These are phyloP conservation scores for Metacarcinus magister DNA, from an alignment of 2,888 invertebrate genomes.

Conservation along the genomic window DNA sequence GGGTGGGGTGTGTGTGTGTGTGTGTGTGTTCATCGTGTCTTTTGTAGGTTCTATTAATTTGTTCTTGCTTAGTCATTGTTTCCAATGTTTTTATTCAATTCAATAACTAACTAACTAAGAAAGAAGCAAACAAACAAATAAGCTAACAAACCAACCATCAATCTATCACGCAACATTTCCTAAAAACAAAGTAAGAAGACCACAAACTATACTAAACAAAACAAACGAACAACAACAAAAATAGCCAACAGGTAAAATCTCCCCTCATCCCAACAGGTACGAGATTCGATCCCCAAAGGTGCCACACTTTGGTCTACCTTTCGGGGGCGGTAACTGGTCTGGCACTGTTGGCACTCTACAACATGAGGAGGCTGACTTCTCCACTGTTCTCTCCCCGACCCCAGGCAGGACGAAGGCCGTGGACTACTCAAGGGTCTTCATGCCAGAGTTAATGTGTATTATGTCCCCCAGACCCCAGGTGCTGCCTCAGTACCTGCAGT, in stretches of 20 bases:
- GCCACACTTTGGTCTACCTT: conserved; percentile 53
- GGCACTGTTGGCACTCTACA: conserved; percentile 70
- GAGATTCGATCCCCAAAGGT: conserved; percentile 51
- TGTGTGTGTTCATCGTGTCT: too few species aligned
- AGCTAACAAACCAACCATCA: too few species aligned
- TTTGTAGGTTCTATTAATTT: too few species aligned
- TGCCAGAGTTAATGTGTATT: conserved; percentile 52
- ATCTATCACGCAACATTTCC: too few species aligned
- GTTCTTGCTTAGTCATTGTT: too few species aligned
- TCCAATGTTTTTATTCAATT: too few species aligned
- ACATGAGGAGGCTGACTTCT: conserved; percentile 67
- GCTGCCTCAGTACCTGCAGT: conserved; percentile 64
- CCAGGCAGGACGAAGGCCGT: conserved; percentile 47
- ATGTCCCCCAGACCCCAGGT: conserved; percentile 63
- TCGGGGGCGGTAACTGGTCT: conserved; percentile 63
- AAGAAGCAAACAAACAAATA: too few species aligned
- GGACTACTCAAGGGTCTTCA: conserved; percentile 58
- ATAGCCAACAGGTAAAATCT: neutral
- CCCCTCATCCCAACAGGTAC: conserved; percentile 16
- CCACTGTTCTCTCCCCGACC: conserved; percentile 63
- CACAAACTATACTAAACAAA: too few species aligned
- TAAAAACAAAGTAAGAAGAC: neutral
- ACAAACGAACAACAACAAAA: too few species aligned
- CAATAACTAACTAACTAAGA: too few species aligned
- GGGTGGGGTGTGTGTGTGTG: neutral